These are phyloP conservation scores for Luidia sarsii DNA, from an alignment of 53 echinoderm and acorn worm species.

Conservation along the genomic window DNA sequence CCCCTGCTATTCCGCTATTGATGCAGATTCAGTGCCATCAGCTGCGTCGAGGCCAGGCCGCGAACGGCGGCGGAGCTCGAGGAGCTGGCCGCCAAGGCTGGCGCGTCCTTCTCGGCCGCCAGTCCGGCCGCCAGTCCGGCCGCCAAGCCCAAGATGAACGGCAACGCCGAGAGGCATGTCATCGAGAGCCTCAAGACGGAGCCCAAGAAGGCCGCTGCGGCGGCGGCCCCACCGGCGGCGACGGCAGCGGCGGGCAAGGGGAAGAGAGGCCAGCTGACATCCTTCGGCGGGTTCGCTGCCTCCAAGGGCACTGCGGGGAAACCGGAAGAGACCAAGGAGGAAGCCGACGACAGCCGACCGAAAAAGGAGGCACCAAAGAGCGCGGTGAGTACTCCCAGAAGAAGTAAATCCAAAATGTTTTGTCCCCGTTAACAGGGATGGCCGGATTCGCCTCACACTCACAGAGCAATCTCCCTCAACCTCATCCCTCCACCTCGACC, in stretches of 20 bases:
- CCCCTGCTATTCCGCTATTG: too few species aligned
- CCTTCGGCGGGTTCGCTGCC: constrained; percentile 16
- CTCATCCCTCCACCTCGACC: too few species aligned
- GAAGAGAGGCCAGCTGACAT: constrained; percentile 15
- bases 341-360: neutral
- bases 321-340: constrained; percentile 1
- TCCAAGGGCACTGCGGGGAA: neutral
- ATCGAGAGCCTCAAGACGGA: constrained; percentile 39
- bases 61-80: constrained; percentile 61
- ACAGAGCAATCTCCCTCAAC: too few species aligned
- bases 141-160: constrained; percentile 24
- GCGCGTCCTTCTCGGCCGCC: constrained; percentile 6
- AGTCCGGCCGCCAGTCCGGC: neutral
- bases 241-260: neutral
- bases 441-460: too few species aligned
- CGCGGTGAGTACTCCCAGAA: constrained; percentile 22
- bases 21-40: constrained; percentile 82
- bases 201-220: constrained; percentile 23
- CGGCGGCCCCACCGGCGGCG: too few species aligned
- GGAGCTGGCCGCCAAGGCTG: constrained; percentile 18
- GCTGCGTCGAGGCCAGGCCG: constrained; percentile 69
- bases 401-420: too few species aligned
- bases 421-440: neutral
- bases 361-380: neutral
- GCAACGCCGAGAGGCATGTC: constrained; percentile 29